phyloP scores from a whole-genome alignment of 2,797 vertebrate species.

The Enteromius mattozi region DNA sequence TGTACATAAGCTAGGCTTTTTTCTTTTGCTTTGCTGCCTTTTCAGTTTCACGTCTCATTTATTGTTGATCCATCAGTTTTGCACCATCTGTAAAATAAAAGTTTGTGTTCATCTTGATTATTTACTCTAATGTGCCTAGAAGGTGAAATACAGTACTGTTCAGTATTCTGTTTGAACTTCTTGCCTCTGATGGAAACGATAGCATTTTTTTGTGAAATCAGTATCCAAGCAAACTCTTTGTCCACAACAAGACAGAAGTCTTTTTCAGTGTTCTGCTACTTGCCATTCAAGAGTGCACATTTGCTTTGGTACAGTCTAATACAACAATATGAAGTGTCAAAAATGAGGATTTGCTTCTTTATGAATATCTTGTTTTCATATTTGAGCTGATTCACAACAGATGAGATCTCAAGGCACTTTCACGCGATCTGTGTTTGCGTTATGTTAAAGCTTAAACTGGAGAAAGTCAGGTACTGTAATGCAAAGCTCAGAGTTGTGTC shows the following conservation, averaged over 20 bases:
- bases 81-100: constrained; percentile 33
- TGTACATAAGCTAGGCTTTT: constrained; percentile 82
- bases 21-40: constrained; percentile 68
- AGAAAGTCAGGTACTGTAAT: neutral
- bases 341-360: constrained; percentile 39
- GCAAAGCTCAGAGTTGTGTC: neutral
- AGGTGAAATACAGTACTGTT: constrained; percentile 42
- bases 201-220: constrained; percentile 49
- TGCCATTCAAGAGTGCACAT: constrained; percentile 66
- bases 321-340: constrained; percentile 46
- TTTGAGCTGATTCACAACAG: neutral
- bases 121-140: constrained; percentile 39
- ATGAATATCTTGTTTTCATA: neutral
- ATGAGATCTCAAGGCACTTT: neutral
- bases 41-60: constrained; percentile 90
- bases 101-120: constrained; percentile 27
- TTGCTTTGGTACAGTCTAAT: constrained; percentile 58
- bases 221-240: constrained; percentile 55
- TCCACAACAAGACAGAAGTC: constrained; percentile 55
- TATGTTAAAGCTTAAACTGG: neutral
- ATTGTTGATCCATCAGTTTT: constrained; percentile 73
- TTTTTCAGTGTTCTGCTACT: constrained; percentile 70
- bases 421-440: neutral
- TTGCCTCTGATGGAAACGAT: constrained; percentile 33
- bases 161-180: constrained; percentile 39